Evolutionary conservation across 1,140 invertebrate species (phyloP).

Genomic region (Drosophila albomicans): DNA sequence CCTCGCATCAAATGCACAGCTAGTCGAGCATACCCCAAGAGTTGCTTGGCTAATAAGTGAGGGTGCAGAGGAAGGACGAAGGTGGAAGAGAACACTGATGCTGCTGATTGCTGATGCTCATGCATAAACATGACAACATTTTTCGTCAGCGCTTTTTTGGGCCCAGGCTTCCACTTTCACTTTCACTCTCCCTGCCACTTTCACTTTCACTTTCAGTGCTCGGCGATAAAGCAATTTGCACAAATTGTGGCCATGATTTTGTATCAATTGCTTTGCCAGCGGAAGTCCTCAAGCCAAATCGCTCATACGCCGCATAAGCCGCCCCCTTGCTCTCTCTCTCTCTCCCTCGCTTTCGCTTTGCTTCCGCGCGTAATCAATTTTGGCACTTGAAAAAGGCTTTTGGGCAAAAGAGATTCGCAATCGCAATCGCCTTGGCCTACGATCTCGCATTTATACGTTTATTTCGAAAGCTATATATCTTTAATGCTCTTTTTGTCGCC

Average conservation of each 20-base stretch:
- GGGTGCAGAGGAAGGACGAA: neutral
- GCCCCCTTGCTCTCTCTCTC: neutral
- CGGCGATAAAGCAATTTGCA: constrained; percentile 65
- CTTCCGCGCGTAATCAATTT: constrained; percentile 35
- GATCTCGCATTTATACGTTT: constrained; percentile 27
- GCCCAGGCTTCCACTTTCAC: no score
- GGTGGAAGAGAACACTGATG: neutral
- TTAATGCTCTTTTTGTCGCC: constrained; percentile 3
- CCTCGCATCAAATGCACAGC: neutral
- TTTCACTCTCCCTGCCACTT: constrained; percentile 3
- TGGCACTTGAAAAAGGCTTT: constrained; percentile 32
- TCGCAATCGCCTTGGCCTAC: neutral
- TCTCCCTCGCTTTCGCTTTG: neutral
- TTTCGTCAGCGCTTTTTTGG: constrained; percentile 52
- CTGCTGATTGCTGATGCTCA: constrained; percentile 47
- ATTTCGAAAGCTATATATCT: constrained; percentile 25
- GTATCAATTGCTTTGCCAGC: constrained; percentile 63
- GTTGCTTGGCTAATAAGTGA: neutral
- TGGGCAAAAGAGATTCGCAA: neutral
- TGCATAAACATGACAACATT: constrained; percentile 76
- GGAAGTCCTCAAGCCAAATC: constrained; percentile 43
- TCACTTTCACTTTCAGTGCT: neutral
- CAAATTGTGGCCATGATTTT: constrained; percentile 72
- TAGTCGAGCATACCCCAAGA: neutral
- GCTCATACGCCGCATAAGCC: constrained; percentile 47